These are phyloP conservation scores for Epinephelus moara DNA, from an alignment of 2,113 vertebrate genomes.

Conservation along the genomic window DNA sequence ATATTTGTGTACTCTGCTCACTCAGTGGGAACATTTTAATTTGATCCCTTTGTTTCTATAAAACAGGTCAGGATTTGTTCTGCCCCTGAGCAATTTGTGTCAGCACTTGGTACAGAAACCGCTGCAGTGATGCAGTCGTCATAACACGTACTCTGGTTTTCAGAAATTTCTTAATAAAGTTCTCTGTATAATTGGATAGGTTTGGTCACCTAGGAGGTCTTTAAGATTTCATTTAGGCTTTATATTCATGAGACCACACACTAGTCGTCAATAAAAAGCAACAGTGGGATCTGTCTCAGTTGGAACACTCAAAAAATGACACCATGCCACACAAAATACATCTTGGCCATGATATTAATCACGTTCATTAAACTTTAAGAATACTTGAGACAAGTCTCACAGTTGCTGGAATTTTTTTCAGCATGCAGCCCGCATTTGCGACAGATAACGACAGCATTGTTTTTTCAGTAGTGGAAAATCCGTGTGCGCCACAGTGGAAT, in stretches of 20 bases:
- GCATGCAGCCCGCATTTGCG: constrained; percentile 7
- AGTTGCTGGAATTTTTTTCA: constrained; percentile 7
- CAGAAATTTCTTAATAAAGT: neutral
- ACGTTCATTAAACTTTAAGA: neutral
- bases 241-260: neutral
- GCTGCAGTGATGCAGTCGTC: constrained; percentile 23
- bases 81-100: constrained; percentile 63
- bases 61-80: constrained; percentile 79
- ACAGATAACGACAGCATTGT: constrained; percentile 52
- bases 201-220: neutral
- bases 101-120: constrained; percentile 31
- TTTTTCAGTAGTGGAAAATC: constrained; percentile 57
- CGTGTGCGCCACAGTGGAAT: constrained; percentile 53
- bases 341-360: neutral
- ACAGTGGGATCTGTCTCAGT: neutral
- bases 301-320: neutral
- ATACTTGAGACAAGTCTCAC: neutral
- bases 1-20: constrained; percentile 76
- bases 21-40: constrained; percentile 83
- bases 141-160: constrained; percentile 12
- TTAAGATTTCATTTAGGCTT: constrained; percentile 6
- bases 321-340: neutral
- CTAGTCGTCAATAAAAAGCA: neutral
- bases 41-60: constrained; percentile 79
- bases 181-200: neutral